Evolutionary conservation across 2,888 invertebrate species (phyloP).

Genomic region (Drosophila percnosoma): DNA sequence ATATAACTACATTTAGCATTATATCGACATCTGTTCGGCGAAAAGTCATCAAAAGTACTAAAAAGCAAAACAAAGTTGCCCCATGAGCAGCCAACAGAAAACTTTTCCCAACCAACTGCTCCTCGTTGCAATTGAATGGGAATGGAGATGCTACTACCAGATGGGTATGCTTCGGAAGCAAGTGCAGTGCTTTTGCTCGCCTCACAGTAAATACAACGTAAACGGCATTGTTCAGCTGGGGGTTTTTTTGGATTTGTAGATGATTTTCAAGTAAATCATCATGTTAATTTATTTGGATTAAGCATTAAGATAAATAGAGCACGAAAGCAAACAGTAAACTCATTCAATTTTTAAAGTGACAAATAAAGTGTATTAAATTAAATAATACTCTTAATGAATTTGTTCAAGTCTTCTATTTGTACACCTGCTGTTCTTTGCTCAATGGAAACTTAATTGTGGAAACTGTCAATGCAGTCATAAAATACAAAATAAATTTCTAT

Average conservation of each 20-base stretch:
- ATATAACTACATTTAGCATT: constrained; percentile 81
- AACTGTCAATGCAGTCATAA: constrained; percentile 3
- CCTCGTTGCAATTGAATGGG: constrained; percentile 26
- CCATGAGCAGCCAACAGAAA: constrained; percentile 64
- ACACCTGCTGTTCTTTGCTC: not conserved
- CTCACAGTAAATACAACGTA: constrained; percentile 46
- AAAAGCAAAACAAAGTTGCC: constrained; percentile 80
- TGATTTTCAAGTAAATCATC: constrained; percentile 55
- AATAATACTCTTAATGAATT: not conserved
- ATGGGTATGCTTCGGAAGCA: constrained; percentile 10
- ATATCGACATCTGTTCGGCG: constrained; percentile 81
- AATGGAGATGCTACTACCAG: constrained; percentile 16
- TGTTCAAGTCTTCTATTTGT: not conserved
- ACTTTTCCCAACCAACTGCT: constrained; percentile 45
- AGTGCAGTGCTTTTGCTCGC: constrained; percentile 28
- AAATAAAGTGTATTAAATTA: not conserved
- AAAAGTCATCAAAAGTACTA: constrained; percentile 80
- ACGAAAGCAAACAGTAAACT: not conserved
- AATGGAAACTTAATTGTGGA: not conserved
- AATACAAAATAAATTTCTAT: constrained; percentile 20
- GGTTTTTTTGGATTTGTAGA: constrained; percentile 6
- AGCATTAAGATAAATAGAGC: constrained; percentile 12
- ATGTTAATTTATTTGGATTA: constrained; percentile 61
- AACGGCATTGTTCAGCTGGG: constrained; percentile 35
- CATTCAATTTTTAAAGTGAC: not conserved